Evolutionary conservation across 2,113 vertebrate genomes (phyloP).

Genomic region (Rhabdornis inornatus): DNA sequence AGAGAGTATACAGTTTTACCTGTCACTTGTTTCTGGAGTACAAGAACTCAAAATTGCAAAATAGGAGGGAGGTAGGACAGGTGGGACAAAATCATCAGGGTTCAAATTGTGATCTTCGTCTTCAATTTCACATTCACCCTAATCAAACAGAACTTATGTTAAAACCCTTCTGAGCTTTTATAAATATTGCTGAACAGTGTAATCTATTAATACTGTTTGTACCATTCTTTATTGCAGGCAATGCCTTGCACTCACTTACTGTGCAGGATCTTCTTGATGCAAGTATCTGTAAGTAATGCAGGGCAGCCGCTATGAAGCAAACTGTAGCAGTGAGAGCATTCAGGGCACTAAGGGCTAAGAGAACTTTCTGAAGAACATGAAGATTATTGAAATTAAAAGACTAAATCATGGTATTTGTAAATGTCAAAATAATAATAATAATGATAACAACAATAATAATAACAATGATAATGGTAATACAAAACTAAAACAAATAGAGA

Average conservation of each 20-base stretch:
- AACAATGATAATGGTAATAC: too few relatives aligned
- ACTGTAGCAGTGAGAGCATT: constrained; percentile 81
- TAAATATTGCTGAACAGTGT: neutral
- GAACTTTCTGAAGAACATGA: constrained; percentile 77
- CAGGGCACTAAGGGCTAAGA: constrained; percentile 83
- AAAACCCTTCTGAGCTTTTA: neutral
- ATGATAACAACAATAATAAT: too few relatives aligned
- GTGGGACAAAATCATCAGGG: constrained; percentile 79
- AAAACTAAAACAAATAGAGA: neutral
- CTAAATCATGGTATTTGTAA: neutral
- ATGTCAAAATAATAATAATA: neutral
- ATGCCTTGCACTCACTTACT: constrained; percentile 67
- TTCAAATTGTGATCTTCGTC: constrained; percentile 67
- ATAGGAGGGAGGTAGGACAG: constrained; percentile 82
- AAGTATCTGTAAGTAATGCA: constrained; percentile 80
- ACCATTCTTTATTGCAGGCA: neutral
- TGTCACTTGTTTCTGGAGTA: constrained; percentile 65
- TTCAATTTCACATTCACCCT: constrained; percentile 77
- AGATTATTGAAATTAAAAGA: neutral
- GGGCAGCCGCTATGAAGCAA: constrained; percentile 77
- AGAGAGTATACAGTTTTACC: constrained; percentile 62
- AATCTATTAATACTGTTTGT: neutral
- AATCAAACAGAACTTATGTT: neutral
- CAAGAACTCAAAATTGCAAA: constrained; percentile 79
- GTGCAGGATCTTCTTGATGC: constrained; percentile 69